phyloP scores from a whole-genome alignment of 2,888 invertebrate species.

The Apotomis capreana region DNA sequence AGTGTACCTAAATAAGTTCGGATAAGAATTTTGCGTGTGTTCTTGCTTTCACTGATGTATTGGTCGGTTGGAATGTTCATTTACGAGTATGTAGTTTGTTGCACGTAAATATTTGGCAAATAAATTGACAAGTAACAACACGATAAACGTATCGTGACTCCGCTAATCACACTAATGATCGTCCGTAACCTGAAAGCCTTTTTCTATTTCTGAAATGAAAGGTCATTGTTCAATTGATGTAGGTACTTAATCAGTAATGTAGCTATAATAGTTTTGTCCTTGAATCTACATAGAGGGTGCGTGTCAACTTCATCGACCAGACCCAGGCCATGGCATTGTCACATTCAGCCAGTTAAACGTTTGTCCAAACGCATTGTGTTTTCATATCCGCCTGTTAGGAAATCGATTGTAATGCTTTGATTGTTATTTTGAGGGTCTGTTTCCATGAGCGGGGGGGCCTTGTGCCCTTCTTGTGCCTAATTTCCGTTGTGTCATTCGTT shows the following conservation, averaged over 20 bases:
- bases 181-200: conserved; percentile 16
- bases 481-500: conserved; percentile 15
- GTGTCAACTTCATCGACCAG: conserved; percentile 37
- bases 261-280: conserved; percentile 19
- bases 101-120: neutral
- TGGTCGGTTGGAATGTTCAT: too few species aligned
- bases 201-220: conserved; percentile 29
- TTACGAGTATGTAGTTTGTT: too few species aligned
- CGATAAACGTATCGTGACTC: neutral
- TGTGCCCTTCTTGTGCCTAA: conserved; percentile 37
- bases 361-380: conserved; percentile 44
- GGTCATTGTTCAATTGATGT: conserved; percentile 39
- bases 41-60: too few species aligned
- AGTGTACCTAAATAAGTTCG: too few species aligned
- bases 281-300: conserved; percentile 37
- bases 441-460: conserved; percentile 30
- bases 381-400: conserved; percentile 47
- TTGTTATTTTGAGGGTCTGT: conserved; percentile 37
- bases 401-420: conserved; percentile 45
- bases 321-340: conserved; percentile 39
- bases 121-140: neutral
- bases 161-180: neutral
- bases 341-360: conserved; percentile 36
- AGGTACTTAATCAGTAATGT: neutral
- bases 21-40: too few species aligned